These are phyloP conservation scores for Tamandua tetradactyla DNA, from an alignment of 2,797 vertebrate species.

Conservation along the genomic window DNA sequence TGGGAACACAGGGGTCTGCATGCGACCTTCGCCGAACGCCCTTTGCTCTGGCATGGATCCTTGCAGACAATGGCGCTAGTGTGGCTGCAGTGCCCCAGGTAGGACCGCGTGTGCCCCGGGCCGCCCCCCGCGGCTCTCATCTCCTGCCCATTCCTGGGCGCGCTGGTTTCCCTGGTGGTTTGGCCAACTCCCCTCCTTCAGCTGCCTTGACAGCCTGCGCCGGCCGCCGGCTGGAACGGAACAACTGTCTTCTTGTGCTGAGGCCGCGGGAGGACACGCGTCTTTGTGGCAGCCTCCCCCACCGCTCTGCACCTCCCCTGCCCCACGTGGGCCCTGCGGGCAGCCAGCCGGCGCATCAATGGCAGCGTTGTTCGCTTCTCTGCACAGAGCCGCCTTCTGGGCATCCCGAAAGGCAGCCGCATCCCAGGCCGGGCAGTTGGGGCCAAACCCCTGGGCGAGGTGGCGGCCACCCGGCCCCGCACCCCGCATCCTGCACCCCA, in stretches of 20 bases:
- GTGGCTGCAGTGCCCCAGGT: slow-evolving; percentile 50
- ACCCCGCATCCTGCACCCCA: too few relatives aligned
- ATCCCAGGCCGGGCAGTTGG: slow-evolving; percentile 9
- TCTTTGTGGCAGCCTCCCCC: slow-evolving; percentile 76
- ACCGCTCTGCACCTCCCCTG: slow-evolving; percentile 68
- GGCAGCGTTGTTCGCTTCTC: slow-evolving; percentile 70
- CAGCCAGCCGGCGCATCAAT: too few relatives aligned
- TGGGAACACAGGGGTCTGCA: too few relatives aligned
- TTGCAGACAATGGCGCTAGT: slow-evolving; percentile 47
- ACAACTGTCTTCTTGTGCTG: slow-evolving; percentile 76
- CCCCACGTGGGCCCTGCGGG: slow-evolving; percentile 65
- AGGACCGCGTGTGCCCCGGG: slow-evolving; percentile 67
- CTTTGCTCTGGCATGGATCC: slow-evolving; percentile 65
- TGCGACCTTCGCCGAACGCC: too few relatives aligned
- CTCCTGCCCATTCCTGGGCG: not conserved
- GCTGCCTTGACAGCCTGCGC: slow-evolving; percentile 73
- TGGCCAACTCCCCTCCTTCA: slow-evolving; percentile 69
- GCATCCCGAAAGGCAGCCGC: slow-evolving; percentile 34
- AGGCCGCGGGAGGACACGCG: slow-evolving; percentile 66
- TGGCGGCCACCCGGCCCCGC: slow-evolving; percentile 23
- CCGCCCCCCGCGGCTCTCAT: slow-evolving; percentile 46
- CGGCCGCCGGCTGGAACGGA: slow-evolving; percentile 71
- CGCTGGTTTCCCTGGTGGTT: slow-evolving; percentile 66
- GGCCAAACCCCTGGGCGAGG: slow-evolving; percentile 45
- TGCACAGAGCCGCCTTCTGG: slow-evolving; percentile 65